Percentiles rank a stretch among this genome's conserved stretches.
These are phyloP conservation scores for Monodelphis domestica DNA, from an alignment of 2,797 vertebrate species.

Conservation along the genomic window DNA sequence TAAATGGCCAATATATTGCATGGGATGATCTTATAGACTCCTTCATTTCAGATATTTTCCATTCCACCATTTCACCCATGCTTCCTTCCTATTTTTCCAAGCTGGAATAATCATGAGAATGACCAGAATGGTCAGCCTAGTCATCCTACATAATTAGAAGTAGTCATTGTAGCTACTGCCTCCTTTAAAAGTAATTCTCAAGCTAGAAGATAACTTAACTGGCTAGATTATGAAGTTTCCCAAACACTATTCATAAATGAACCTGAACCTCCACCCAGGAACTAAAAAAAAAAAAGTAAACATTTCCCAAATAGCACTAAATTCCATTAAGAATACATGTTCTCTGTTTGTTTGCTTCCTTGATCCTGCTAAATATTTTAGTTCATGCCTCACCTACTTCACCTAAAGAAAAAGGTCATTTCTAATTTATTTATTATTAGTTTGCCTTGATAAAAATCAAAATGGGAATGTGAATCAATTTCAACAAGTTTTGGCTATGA, in stretches of 20 bases:
- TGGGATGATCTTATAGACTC: neutral
- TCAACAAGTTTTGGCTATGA: conserved; percentile 45
- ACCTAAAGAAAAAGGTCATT: conserved; percentile 70
- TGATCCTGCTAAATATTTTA: conserved; percentile 72
- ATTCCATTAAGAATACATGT: conserved; percentile 18
- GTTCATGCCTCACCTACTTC: conserved; percentile 12
- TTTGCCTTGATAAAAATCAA: conserved; percentile 63
- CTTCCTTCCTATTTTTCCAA: neutral
- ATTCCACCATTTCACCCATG: neutral
- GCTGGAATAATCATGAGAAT: neutral
- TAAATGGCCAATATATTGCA: neutral
- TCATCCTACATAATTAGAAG: neutral
- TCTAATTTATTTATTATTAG: conserved; percentile 73
- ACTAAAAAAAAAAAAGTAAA: neutral
- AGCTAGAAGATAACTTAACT: neutral
- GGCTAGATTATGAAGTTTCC: neutral
- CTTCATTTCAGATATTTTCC: neutral
- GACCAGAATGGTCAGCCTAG: neutral
- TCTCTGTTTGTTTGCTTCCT: conserved; percentile 53
- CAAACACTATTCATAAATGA: neutral
- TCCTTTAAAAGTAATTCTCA: neutral
- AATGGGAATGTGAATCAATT: conserved; percentile 62
- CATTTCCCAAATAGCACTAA: conserved; percentile 46
- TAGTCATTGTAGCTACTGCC: neutral
- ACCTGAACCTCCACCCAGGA: neutral